Evolutionary conservation across 2,888 invertebrate species (phyloP), one percentile per base, ranked within the genome.

Genomic region (Ceratothoa steindachneri): DNA sequence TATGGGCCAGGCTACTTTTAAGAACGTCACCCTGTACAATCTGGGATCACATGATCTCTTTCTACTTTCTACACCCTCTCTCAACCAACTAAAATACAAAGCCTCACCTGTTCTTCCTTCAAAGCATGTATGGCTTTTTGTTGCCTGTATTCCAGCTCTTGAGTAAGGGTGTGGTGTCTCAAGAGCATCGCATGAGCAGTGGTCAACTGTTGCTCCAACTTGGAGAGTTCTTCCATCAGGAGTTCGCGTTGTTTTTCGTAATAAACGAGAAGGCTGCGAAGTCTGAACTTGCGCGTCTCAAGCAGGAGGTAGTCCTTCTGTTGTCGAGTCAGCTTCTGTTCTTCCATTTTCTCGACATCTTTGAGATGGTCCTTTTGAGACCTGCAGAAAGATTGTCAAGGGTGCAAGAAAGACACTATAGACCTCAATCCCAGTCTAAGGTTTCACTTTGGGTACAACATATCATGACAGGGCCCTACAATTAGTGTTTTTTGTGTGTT

Each of bases 161-260:
- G 93, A 67, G 97, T 97, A 85, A 94, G 93, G 84, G 97, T 97
- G 86, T 99, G 98, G 85, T 99, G 98, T 81, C 95, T 89, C 80
- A 97, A 85, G 80, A 98, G 87, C 92, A 97, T 95, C 67, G 89
- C 88, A 85, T 99, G 98, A 70, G 96, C 95, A 84, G 93, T 93
- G 83, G 98, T 97, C 81, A 98, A 85, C 84, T 99, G 98, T 81
- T 93, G 92, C 84, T 96, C 95, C 72, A 97, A 90, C 86, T 95
- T 95, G 85, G 92, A 93, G 83, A 98, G 86, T 86, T 98, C 98
- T 93, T 97, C 85, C 29, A 69, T 73, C 81, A 97, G 87, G 82
- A 97, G 87, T 84, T 96, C 95, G 60, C 64, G 31, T 80, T 86
- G 85, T 77, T 85, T 80, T 53, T 82, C 82, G 75, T 86, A 85